These are phyloP conservation scores for Nasonia vitripennis DNA, from an alignment of 1,140 invertebrate genomes.

Conservation along the genomic window DNA sequence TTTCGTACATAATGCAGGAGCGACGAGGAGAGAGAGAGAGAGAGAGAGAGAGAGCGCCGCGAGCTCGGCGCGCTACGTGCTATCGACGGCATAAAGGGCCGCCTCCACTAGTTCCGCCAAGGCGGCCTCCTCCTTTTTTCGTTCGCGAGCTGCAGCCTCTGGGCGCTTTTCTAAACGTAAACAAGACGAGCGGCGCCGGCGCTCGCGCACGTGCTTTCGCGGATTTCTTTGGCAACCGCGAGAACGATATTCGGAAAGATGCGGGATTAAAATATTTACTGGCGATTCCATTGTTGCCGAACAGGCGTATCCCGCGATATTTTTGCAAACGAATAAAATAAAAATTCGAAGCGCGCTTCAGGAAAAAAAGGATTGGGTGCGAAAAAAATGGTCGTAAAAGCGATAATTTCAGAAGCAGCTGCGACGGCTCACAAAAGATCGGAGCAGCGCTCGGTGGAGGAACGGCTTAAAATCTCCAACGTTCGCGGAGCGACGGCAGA, in stretches of 20 bases:
- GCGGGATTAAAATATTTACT: not conserved
- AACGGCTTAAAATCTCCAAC: not conserved
- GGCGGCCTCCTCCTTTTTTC: conserved; percentile 14
- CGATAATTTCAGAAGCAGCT: not conserved
- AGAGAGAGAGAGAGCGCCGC: not conserved
- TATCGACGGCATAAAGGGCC: conserved; percentile 14
- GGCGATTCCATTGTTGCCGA: not conserved
- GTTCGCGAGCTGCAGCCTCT: conserved; percentile 2
- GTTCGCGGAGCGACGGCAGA: not conserved
- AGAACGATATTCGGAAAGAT: not conserved
- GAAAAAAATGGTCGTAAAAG: not conserved
- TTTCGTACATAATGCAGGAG: conserved; percentile 61
- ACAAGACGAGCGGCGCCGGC: conserved; percentile 37
- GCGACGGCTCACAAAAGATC: not conserved
- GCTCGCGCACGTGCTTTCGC: conserved; percentile 43
- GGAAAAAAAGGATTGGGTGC: too few relatives aligned
- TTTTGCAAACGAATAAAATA: too few relatives aligned
- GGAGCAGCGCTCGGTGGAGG: not conserved
- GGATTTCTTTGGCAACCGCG: not conserved
- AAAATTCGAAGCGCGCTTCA: too few relatives aligned
- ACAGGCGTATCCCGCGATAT: too few relatives aligned
- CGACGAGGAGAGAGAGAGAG: conserved; percentile 49
- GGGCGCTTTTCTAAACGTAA: conserved; percentile 45
- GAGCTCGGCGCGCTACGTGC: not conserved
- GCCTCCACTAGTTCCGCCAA: conserved; percentile 12